Evolutionary conservation across 2,797 vertebrate species (phyloP), one percentile per base, ranked within the genome.

Genomic region (Holocentrus rufus): DNA sequence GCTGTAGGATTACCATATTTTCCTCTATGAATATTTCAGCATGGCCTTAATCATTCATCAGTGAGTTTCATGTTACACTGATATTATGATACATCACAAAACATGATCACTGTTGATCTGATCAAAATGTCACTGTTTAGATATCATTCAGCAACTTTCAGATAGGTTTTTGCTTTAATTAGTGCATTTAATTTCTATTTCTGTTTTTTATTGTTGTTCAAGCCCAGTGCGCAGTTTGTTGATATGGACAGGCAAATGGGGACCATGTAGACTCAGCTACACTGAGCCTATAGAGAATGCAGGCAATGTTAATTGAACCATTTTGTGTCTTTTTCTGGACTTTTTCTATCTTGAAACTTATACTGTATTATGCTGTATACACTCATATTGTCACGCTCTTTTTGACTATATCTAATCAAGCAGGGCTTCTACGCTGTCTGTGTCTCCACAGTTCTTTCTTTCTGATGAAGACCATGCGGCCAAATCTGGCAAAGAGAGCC

Each of bases 391-490:
- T 34, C 31, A n/a, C n/a, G n/a, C n/a, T n/a, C n/a, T n/a, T n/a
- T n/a, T n/a, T 54, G 31, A 49, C n/a, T 52, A 9, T 22, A 8
- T 13, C 30, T 64, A 10, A 23, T 42, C 15, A 44, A 25, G 23
- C 34, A 0, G 9, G 18, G 15, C 27, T 66, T 42, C 61, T 9
- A 14, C 4, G 0, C 22, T 75, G 34, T 60, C 8, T 30, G 0
- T 65, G 30, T 34, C 49, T 69, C 20, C 39, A 1, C 79, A 95
- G 94, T 94, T 95, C 76, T 94, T 94, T 23, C 42, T 95, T 50
- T 94, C 92, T 0, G 92, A 93, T 25, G 94, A 94, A 9, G 94
- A 95, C 57, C 77, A 85, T 0, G 49, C 34, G 4, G n/a, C 84
- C 57, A 72, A 60, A 57, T 11, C 23, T 3, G 76, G 31, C 67